A percentile compares a stretch with the other conserved stretches of the same genome.
phyloP scores from a whole-genome alignment of 2,888 invertebrate genomes.

The Acanthosepion lycidas region DNA sequence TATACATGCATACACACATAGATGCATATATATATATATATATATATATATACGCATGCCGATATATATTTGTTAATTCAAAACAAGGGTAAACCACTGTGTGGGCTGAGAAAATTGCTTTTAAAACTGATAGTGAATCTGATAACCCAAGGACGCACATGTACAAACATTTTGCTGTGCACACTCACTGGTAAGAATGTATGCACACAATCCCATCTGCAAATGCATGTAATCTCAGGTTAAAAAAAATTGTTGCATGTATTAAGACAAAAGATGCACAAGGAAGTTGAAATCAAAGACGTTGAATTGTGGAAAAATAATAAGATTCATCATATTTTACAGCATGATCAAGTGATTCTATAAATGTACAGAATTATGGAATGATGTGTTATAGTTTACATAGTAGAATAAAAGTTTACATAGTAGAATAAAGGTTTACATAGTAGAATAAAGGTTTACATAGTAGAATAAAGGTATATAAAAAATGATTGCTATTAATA shows the following conservation, averaged over 20 bases:
- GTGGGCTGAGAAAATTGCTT: not conserved
- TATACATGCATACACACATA: no score
- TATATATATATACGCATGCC: not conserved
- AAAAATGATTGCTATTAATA: no score
- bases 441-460: no score
- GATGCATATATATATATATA: not conserved
- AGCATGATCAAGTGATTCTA: not conserved
- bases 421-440: no score
- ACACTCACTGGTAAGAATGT: not conserved
- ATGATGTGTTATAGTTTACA: no score
- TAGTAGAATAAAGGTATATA: no score
- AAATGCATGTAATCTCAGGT: not conserved
- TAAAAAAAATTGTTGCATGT: not conserved
- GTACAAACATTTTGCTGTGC: not conserved
- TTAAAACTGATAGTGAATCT: no score
- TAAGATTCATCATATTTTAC: constrained; percentile 52
- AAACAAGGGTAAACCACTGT: not conserved
- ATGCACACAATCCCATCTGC: not conserved
- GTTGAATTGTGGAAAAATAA: no score
- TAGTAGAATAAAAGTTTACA: no score
- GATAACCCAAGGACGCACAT: not conserved
- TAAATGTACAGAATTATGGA: no score
- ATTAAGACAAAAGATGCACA: no score
- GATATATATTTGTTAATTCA: not conserved
- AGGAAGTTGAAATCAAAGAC: no score